Percentiles rank a stretch among this genome's conserved stretches.
These are phyloP conservation scores for Synanthedon vespiformis DNA, from an alignment of 2,888 invertebrate species.

Conservation along the genomic window DNA sequence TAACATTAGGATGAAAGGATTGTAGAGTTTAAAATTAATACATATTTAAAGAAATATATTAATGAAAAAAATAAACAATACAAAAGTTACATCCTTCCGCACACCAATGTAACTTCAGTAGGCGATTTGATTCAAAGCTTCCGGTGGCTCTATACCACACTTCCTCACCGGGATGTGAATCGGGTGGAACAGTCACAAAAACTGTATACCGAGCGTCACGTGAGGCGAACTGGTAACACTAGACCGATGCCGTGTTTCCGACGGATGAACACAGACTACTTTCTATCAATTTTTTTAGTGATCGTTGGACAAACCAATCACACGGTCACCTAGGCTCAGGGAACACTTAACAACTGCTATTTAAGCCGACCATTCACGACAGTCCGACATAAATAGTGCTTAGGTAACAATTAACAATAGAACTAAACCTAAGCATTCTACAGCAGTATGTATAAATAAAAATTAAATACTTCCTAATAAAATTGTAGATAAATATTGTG, in stretches of 20 bases:
- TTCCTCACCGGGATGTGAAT: conserved; percentile 22
- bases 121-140: not conserved
- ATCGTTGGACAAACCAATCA: too few relatives aligned
- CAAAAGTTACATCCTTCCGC: not conserved
- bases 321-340: too few relatives aligned
- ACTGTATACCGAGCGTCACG: conserved; percentile 32
- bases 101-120: not conserved
- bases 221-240: conserved; percentile 37
- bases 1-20: too few relatives aligned
- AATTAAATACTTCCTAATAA: too few relatives aligned
- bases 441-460: too few relatives aligned
- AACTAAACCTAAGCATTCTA: too few relatives aligned
- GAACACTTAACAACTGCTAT: too few relatives aligned
- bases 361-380: too few relatives aligned
- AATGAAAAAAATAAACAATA: not conserved
- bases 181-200: conserved; percentile 27
- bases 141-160: not conserved
- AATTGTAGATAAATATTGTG: too few relatives aligned
- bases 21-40: not conserved
- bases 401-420: too few relatives aligned
- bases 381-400: too few relatives aligned
- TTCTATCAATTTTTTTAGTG: too few relatives aligned
- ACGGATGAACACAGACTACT: conserved; percentile 20
- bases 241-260: conserved; percentile 46
- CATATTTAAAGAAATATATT: not conserved